Evolutionary conservation across 35 echinoderm and acorn worm genomes (phyloP), one percentile per base, ranked within the genome.

Genomic region (Heliocidaris tuberculata): DNA sequence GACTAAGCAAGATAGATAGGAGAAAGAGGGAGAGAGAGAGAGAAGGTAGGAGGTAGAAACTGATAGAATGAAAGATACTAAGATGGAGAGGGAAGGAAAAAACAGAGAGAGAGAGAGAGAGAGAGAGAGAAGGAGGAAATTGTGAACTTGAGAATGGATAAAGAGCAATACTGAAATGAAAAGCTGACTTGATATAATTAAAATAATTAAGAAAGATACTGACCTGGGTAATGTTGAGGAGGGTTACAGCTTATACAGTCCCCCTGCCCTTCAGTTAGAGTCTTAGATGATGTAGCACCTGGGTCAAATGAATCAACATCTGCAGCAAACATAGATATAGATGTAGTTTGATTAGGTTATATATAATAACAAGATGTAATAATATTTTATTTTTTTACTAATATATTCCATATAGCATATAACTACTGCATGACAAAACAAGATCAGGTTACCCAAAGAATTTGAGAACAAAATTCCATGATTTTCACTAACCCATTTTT

Each of bases 211-310:
- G 7, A n/a, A n/a, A 47, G 5, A 48, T 2, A 89, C 87, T 89
- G 87, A 93, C 91, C 91, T 49, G 91, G 91, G 21, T 29, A 93
- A 93, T 93, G 91, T 50, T 47, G 31, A 59, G 91, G 91, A 12
- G 91, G 91, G 48, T 59, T 49, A 59, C 91, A 93, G 50, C 29
- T 59, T 48, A 93, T 10, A 27, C 91, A 93, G 9, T 42, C 31
- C 50, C 91, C 91, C 48, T 93, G 9, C 3, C 50, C 91, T 24
- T 21, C 91, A 30, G 48, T 93, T 11, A 93, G 50, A 0, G 50
- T 30, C 91, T 9, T 19, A 49, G 47, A 12, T 50, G 30, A 31
- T 24, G 50, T 29, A 30, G 29, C 91, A 59, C 11, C n/a, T 49
- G 91, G 91, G 48, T 93, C n/a, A 59, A 59, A 93, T 4, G 9